Base-by-base conservation (phyloP, 2,113 vertebrate species). In the Phalacrocorax carbo region DNA sequence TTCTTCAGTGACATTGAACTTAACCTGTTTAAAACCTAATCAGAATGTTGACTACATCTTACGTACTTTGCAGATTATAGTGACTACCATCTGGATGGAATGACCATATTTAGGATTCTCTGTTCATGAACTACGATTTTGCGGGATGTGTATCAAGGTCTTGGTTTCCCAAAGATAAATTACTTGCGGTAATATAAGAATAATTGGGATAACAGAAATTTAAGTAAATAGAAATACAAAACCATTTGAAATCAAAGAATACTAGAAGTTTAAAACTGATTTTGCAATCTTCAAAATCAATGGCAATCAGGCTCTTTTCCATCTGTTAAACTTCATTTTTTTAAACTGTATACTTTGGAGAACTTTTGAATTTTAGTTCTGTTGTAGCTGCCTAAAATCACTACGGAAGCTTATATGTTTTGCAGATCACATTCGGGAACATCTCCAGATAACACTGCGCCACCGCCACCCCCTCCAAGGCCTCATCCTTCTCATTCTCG, bases 361-460 rank as follows among this genome's bases (percentile, higher is more conserved):
- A 80, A 61, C 51, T 77, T 72, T 14, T 17, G n/a, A 77, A 23
- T 49, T 89, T 87, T 86, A 38, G 2, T 62, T 92, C 32, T 90
- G 44, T 80, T 80, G 32, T 62, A 85, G 61, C 54, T 66, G 40
- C 58, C 51, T 82, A 75, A 92, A 90, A 58, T 91, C 48, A 80
- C 60, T 90, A 69, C 61, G 76, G 66, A 91, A 65, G 18, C 83
- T 87, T 81, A 5, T 86, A 25, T 94, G 19, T 97, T 96, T 98
- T 97, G 84, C 97, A 99, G 99, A 94, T 99, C 99, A 88, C 99
- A 99, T 98, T 99, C 99, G n/a, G 99, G 99, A 78, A 98, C 99
- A 5, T 99, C 99, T 86, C 99, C 99, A 42, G 99, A 99, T 91
- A 98, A 95, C 71, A 80, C 98, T 51, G 99, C 99, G 2, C 99